These are phyloP conservation scores for Apotomis betuletana DNA, from an alignment of 2,888 invertebrate genomes.

Conservation along the genomic window DNA sequence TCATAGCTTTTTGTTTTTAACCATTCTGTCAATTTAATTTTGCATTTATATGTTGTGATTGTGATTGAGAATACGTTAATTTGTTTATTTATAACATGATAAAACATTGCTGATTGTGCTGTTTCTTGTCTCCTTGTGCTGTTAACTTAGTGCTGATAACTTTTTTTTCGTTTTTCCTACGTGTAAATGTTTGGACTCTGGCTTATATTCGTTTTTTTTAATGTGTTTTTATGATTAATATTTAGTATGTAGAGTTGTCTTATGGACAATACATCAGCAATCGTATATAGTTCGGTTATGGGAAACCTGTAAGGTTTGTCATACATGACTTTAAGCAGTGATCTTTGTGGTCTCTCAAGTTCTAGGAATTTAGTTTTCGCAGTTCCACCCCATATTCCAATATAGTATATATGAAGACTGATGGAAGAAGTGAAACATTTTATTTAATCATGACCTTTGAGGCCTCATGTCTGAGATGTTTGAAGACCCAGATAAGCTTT, in stretches of 20 bases:
- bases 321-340: slow-evolving; percentile 29
- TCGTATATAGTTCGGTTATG: neutral
- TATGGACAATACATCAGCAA: neutral
- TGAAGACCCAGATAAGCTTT: too few relatives aligned
- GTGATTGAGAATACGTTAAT: neutral
- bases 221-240: neutral
- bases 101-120: neutral
- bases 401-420: slow-evolving; percentile 26
- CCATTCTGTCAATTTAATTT: slow-evolving; percentile 1
- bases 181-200: neutral
- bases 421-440: slow-evolving; percentile 25
- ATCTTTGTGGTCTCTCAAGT: slow-evolving; percentile 37
- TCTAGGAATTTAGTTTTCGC: slow-evolving; percentile 29
- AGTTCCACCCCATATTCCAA: slow-evolving; percentile 26
- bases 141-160: too few relatives aligned
- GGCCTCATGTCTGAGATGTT: too few relatives aligned
- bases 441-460: neutral
- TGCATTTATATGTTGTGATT: neutral
- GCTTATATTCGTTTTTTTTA: neutral
- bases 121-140: neutral
- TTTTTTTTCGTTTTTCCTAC: neutral
- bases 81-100: neutral
- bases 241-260: slow-evolving; percentile 2
- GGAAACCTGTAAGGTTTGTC: slow-evolving; percentile 6
- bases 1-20: slow-evolving; percentile 2